phyloP scores from a whole-genome alignment of 1,140 invertebrate genomes.

The Lamellibrachia luymesi region DNA sequence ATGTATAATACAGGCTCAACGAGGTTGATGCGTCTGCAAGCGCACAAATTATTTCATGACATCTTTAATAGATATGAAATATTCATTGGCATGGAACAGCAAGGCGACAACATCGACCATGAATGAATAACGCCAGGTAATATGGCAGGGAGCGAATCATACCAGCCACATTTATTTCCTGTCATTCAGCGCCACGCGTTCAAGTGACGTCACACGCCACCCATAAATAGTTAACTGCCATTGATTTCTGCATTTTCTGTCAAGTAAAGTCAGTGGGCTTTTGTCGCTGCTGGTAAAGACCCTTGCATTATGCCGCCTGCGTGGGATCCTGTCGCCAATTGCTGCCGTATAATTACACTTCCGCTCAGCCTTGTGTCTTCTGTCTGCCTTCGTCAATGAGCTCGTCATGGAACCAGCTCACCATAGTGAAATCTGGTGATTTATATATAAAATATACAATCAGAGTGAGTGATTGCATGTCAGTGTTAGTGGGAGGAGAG shows the following conservation, averaged over 20 bases:
- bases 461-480: background rate
- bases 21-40: background rate
- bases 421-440: background rate
- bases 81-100: background rate
- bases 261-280: background rate
- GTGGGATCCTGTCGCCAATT: background rate
- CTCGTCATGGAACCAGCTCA: background rate
- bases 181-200: background rate
- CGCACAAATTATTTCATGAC: background rate
- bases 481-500: background rate
- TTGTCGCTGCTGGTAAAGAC: background rate
- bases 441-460: background rate
- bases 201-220: background rate
- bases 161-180: background rate
- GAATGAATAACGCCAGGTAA: background rate
- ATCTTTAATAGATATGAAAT: conserved; percentile 1
- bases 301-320: background rate
- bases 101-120: background rate
- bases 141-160: background rate
- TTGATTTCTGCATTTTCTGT: background rate
- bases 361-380: background rate
- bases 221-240: conserved; percentile 5
- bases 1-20: background rate
- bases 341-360: background rate
- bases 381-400: background rate